Base-by-base conservation (phyloP, 1,140 invertebrate genomes). In the Penaeus indicus region DNA sequence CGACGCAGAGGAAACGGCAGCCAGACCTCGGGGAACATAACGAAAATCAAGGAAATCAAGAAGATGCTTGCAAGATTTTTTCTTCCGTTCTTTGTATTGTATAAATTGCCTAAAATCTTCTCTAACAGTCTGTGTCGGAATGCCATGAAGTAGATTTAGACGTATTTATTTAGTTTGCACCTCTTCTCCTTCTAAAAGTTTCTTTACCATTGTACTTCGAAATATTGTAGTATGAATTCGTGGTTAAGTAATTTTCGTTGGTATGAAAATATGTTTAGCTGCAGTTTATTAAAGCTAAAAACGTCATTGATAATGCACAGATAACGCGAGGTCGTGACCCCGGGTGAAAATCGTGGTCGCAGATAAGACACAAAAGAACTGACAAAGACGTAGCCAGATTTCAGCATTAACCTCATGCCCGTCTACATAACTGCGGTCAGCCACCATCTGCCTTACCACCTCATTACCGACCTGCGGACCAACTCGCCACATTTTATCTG, bases 391-490 rank as follows among this genome's bases (percentile, higher is more conserved):
- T 32, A 72, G 72, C 77, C 47, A 72, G 60, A 61, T 10, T 85
- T 27, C 21, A 54, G 69, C 77, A 27, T 67, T 81, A 64, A 67
- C 78, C 32, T 16, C 47, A 32, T 61, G 82, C 63, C 54, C n/a
- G 64, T 75, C 77, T 75, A 80, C 85, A 86, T 27, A 42, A 63
- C 27, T 27, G 62, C 62, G 78, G 78, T 80, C 85, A 67, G 38
- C 86, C 63, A 82, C 63, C 63, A 77, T 67, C 82, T 84, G 81
- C 84, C 81, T 88, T 84, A 88, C 86, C 81, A 84, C 86, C 86
- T 88, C 86, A 88, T 88, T 88, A 88, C 69, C 86, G 42, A 77
- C 81, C 86, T 79, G 63, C 82, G 61, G 84, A 72, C 81, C 86
- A 84, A 79, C 82, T 63, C 81, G 67, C 60, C 61, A 63, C 69